These are phyloP conservation scores for Nesoenas mayeri DNA, from an alignment of 2,113 vertebrate genomes.

Conservation along the genomic window DNA sequence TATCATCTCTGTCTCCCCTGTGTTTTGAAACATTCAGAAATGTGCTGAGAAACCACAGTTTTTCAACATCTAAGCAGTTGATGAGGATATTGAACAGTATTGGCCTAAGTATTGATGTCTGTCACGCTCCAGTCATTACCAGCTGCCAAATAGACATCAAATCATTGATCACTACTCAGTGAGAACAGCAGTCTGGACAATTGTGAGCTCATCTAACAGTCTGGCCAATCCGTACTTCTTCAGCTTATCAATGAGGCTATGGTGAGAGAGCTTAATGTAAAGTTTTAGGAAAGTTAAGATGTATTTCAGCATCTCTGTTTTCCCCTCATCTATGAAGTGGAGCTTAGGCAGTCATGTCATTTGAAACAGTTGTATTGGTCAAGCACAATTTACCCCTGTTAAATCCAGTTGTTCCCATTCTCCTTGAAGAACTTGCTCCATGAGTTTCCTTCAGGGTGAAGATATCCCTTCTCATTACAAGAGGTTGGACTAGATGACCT, in stretches of 20 bases:
- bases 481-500: no score
- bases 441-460: not conserved
- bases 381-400: not conserved
- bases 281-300: not conserved
- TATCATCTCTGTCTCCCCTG: not conserved
- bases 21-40: not conserved
- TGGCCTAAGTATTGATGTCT: slow-evolving; percentile 6
- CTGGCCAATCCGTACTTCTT: not conserved
- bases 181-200: not conserved
- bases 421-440: not conserved
- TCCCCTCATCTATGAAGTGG: not conserved
- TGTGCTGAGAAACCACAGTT: not conserved
- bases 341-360: not conserved
- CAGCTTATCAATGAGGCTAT: not conserved
- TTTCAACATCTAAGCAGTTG: not conserved
- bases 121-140: slow-evolving; percentile 17
- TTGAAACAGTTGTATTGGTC: not conserved
- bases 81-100: slow-evolving; percentile 3
- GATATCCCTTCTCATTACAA: no score
- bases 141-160: not conserved
- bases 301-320: not conserved
- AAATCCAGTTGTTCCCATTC: not conserved
- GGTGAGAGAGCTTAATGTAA: not conserved
- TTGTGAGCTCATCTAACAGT: not conserved
- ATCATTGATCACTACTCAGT: not conserved